Evolutionary conservation across 2,797 vertebrate genomes (phyloP), one percentile per base, ranked within the genome.

Genomic region (Pseudochaenichthys georgianus): DNA sequence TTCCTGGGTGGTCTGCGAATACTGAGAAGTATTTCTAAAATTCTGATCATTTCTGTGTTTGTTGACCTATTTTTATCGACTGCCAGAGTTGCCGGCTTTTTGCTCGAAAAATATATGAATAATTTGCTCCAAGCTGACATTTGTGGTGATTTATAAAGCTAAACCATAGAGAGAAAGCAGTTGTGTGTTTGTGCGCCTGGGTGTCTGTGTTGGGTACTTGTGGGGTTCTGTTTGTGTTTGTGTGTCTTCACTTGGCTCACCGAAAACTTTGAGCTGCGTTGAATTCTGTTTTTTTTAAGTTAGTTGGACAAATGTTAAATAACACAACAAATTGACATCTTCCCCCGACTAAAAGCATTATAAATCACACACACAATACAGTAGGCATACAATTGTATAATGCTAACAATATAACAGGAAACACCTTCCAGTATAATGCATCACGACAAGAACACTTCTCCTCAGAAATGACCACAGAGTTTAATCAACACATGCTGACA

Each of bases 1-100:
- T 85, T 53, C 76, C 82, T 91, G 92, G 93, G 93, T 95, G 95
- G 94, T 94, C 94, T 59, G 28, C 17, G 71, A 89, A 88, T 89
- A 90, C 87, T 67, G 85, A 82, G 83, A 83, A 86, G 88, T 62
- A 81, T 81, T 88, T 80, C 51, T 70, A 75, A 80, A 83, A 73
- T 46, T 60, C 52, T 80, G 72, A 86, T 85, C 71, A 38, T 38
- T 73, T 70, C 77, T 91, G 78, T 70, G 76, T 77, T 31, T 76
- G 76, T 48, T 66, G 47, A 48, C 57, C 61, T 71, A 63, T 75
- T 86, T 83, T 64, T 50, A 31, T 51, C 58, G 71, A 67, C 47
- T 60, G 66, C 48, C 62, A 60, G 50, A 61, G 53, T 60, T 69
- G 4, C 57, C 4, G 47, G 23, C 41, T 21, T 12, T 63, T 76